Conservation (phyloP, 2,888 invertebrate species). For the Cheilosia grossa region DNA sequence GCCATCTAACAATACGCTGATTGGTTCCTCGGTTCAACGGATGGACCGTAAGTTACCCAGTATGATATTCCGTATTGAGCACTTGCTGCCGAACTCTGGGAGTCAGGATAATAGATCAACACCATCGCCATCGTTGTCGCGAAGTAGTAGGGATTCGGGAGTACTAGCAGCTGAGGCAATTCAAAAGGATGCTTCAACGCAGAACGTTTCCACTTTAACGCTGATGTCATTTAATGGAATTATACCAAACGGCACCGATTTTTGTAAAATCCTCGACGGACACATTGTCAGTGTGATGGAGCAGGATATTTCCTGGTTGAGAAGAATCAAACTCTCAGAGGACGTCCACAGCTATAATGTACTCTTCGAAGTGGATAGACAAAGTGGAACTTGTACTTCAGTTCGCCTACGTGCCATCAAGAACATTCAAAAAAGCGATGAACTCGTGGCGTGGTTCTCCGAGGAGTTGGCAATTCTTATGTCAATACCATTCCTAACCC, state of each 20-base stretch:
- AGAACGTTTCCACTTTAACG: conserved; percentile 77
- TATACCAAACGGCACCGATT: conserved; percentile 61
- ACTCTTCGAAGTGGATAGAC: conserved; percentile 79
- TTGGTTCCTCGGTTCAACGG: conserved; percentile 75
- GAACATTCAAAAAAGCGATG: conserved; percentile 86
- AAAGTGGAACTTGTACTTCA: conserved; percentile 69
- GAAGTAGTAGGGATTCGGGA: conserved; percentile 75
- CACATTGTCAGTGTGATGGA: conserved; percentile 67
- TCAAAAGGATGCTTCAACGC: conserved; percentile 79
- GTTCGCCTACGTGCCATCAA: conserved; percentile 82
- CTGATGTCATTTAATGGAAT: conserved; percentile 76
- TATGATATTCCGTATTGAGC: conserved; percentile 80
- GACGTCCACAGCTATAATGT: conserved; percentile 86
- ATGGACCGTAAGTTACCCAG: conserved; percentile 74
- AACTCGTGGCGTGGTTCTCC: conserved; percentile 92
- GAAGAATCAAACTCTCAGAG: conserved; percentile 84
- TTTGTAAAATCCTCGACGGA: conserved; percentile 70
- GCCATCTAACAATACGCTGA: conserved; percentile 76
- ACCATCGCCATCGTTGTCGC: conserved; percentile 33
- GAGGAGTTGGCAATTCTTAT: conserved; percentile 89
- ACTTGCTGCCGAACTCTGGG: conserved; percentile 75
- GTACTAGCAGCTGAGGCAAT: conserved; percentile 80
- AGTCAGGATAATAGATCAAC: conserved; percentile 45
- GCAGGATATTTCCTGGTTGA: conserved; percentile 79
- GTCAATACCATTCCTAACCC: conserved; percentile 91